phyloP scores from a whole-genome alignment of 2,113 vertebrate species.

The Melanerpes formicivorus region DNA sequence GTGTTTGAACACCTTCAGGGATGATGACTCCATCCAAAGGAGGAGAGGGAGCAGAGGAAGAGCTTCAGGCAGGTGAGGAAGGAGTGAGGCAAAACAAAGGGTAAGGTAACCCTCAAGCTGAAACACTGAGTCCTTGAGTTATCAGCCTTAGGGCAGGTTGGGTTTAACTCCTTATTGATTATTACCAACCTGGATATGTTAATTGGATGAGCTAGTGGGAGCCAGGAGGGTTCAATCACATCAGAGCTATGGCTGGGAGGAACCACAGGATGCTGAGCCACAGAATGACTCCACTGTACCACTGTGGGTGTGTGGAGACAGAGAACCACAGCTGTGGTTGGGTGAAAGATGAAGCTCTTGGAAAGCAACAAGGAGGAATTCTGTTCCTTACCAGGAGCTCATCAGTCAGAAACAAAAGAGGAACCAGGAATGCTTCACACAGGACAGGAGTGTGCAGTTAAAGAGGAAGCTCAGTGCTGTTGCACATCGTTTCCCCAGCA shows the following conservation, averaged over 20 bases:
- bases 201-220: neutral
- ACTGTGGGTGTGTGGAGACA: accelerated
- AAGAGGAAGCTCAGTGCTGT: neutral
- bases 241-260: neutral
- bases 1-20: no score
- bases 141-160: neutral
- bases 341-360: neutral
- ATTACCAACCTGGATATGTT: neutral
- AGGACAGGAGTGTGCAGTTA: neutral
- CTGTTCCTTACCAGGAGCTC: neutral
- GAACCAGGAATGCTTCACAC: neutral
- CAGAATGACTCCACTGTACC: neutral
- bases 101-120: no score
- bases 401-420: no score
- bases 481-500: neutral
- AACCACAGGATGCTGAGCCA: accelerated
- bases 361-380: neutral
- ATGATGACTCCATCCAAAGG: neutral
- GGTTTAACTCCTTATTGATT: neutral
- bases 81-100: neutral
- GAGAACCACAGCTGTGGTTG: accelerated
- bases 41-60: neutral
- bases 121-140: neutral
- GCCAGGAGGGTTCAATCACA: neutral
- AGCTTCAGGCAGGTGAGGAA: neutral